Conservation (phyloP, 1,140 invertebrate species). For the Philopotamus ludificatus region DNA sequence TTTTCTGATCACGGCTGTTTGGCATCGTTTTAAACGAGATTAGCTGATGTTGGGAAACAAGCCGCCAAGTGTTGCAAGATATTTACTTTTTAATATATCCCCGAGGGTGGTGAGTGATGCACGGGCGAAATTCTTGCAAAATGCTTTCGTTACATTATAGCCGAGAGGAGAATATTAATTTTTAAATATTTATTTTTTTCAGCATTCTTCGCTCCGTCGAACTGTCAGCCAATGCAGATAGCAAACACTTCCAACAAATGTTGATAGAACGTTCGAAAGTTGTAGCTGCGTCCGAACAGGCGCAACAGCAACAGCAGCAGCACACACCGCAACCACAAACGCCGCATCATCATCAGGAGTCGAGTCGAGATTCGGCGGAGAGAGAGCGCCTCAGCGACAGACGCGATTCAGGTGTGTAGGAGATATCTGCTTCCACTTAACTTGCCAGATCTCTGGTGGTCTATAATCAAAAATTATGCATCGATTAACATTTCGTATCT, state of each 20-base stretch:
- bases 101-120: slow-evolving; percentile 15
- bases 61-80: slow-evolving; percentile 23
- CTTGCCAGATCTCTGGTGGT: slow-evolving; percentile 41
- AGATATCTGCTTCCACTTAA: slow-evolving; percentile 25
- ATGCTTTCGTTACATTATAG: too few species aligned
- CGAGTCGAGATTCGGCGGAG: slow-evolving; percentile 48
- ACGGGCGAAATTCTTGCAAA: not conserved
- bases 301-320: slow-evolving; percentile 44
- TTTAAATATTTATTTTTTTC: slow-evolving; percentile 50
- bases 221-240: slow-evolving; percentile 60
- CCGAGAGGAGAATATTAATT: too few species aligned
- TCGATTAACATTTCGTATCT: slow-evolving; percentile 28
- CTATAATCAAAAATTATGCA: slow-evolving; percentile 4
- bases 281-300: slow-evolving; percentile 53
- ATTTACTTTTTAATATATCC: slow-evolving; percentile 41
- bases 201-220: slow-evolving; percentile 78
- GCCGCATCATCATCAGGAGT: slow-evolving; percentile 45
- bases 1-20: slow-evolving; percentile 13
- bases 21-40: slow-evolving; percentile 16
- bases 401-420: slow-evolving; percentile 50
- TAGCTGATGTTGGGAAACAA: slow-evolving; percentile 22
- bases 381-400: slow-evolving; percentile 51
- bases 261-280: slow-evolving; percentile 76
- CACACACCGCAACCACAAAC: slow-evolving; percentile 53
- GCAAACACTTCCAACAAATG: slow-evolving; percentile 75